Evolutionary conservation across 2,888 invertebrate species (phyloP), one percentile per base, ranked within the genome.

Genomic region (Clostera curtula): DNA sequence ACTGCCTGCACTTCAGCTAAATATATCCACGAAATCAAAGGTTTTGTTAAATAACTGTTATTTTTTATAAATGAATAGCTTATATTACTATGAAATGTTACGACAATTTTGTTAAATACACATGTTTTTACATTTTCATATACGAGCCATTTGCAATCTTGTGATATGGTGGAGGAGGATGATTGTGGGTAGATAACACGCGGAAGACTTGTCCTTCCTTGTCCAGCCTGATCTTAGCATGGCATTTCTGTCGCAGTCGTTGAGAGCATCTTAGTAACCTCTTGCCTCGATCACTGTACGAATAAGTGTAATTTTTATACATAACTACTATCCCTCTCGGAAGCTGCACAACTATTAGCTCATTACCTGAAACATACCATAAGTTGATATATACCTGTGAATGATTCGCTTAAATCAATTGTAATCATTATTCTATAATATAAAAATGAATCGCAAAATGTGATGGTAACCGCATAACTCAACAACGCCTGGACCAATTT

Each of bases 161-260:
- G 3, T 3, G 3, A 18, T 18, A 18, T 8, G 3, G n/a, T n/a
- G 18, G 18, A 7, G 22, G 16, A n/a, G 29, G 29, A 23, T 33
- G 29, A 10, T 25, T 29, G 22, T 33, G 20, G n/a, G 19, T 2
- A 12, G 19, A 12, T 5, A 25, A 5, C 19, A 21, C 19, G 9
- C 15, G 9, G 4, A 31, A 6, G 5, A 31, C 17, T 9, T 8
- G 9, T 9, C 25, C 25, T 9, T 26, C 25, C 9, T 26, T 16
- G 16, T 48, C 38, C 1, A 47, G 25, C 25, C 34, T 44, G 12
- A 47, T 5, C n/a, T 10, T 33, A 1, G 49, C 38, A 10, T 27
- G 7, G 28, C 51, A 52, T 8, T 35, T 36, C 3, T 11, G 21
- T 1, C 27, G 29, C 0, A 4, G 9, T 15, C 46, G 33, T 12